Base-by-base conservation (phyloP, 2,113 vertebrate genomes). In the Perccottus glenii region DNA sequence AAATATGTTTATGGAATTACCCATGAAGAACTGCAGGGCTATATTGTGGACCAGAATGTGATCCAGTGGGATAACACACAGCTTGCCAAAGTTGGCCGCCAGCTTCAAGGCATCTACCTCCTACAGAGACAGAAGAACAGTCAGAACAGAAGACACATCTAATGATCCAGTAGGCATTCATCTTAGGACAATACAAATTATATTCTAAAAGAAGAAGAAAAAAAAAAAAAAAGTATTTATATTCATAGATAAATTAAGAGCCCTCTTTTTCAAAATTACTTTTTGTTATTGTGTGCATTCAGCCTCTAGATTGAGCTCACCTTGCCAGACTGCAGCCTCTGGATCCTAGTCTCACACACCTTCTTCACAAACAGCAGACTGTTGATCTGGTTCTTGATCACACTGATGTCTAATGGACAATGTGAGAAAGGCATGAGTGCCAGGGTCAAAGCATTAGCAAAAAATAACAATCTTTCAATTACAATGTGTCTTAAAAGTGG, bases 361-460 rank as follows among this genome's bases (percentile, higher is more conserved):
- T 99, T 99, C 93, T 96, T 97, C 88, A 99, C 96, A 94, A 99
- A 99, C 67, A 98, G 90, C 89, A 99, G 95, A 91, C 97, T 99
- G 92, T 99, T 99, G 86, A 99, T 99, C 91, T 99, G 98, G 94
- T 98, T 99, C 92, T 99, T 99, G 82, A 99, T 99, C 86, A 94
- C 94, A 87, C 96, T 99, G 88, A 99, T 99, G 94, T 99, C 97
- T 99, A 86, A 79, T 85, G 90, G 86, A 81, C 6, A 47, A 27
- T 69, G 6, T 61, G 44, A 81, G 49, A n/a, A n/a, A 86, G 33
- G 67, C 9, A 27, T 55, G 8, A 83, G 59, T 11, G 33, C 16
- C 50, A 33, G 6, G 51, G 4, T 53, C 35, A 6, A 35, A 12
- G 32, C 19, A 33, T 5, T 52, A 27, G 11, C 33, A 5, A 32